A percentile compares a stretch with the other conserved stretches of the same genome.
phyloP scores from a whole-genome alignment of 2,888 invertebrate genomes.

The Limulus polyphemus region DNA sequence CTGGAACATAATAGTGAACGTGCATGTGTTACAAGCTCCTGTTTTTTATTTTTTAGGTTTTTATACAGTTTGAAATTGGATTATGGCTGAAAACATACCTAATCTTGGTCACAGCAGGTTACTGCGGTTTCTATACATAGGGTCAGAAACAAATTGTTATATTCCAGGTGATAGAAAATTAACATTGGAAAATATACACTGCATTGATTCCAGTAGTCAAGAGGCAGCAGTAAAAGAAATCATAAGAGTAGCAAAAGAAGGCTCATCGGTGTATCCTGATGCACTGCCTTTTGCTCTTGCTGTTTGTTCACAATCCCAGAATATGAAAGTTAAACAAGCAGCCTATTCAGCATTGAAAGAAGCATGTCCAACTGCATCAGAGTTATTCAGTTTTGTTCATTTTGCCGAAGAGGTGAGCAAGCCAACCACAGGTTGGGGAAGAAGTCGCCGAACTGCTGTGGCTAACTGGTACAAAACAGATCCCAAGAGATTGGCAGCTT shows the following conservation, averaged over 20 bases:
- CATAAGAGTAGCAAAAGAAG: constrained; percentile 9
- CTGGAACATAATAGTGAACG: too few species aligned
- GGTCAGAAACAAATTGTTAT: constrained; percentile 15
- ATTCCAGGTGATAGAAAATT: constrained; percentile 7
- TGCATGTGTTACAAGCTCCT: too few species aligned
- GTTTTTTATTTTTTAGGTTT: too few species aligned
- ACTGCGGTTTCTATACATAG: constrained; percentile 19
- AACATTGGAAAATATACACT: constrained; percentile 8
- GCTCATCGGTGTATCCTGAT: constrained; percentile 13
- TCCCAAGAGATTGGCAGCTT: constrained; percentile 49
- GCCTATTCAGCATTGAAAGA: constrained; percentile 45
- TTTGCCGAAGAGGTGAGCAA: constrained; percentile 43
- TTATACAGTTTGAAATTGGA: too few species aligned
- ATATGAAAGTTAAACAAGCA: constrained; percentile 41
- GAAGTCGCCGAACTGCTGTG: constrained; percentile 51
- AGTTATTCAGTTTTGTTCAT: constrained; percentile 51
- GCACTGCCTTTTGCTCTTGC: constrained; percentile 52
- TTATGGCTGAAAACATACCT: too few species aligned
- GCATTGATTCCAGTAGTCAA: constrained; percentile 6
- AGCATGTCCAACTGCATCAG: constrained; percentile 50
- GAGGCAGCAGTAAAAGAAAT: constrained; percentile 9
- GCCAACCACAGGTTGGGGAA: constrained; percentile 43
- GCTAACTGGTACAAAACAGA: constrained; percentile 51
- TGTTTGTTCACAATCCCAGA: constrained; percentile 44
- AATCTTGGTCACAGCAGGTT: neutral